Conservation (phyloP, 2,113 vertebrate genomes). For the Noturus placidus region DNA sequence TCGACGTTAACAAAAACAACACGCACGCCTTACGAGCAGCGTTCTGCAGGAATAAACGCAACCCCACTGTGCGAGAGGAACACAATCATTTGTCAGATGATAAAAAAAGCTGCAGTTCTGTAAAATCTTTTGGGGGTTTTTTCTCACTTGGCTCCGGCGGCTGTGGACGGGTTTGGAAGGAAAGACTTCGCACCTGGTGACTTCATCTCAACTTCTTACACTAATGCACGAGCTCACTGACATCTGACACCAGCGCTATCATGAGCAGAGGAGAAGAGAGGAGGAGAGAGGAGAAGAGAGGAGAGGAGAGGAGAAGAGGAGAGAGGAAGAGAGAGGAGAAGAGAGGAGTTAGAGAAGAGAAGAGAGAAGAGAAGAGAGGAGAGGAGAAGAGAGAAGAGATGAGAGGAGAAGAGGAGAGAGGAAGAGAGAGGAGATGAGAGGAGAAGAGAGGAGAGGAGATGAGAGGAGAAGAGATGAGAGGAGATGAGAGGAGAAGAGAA, state of each 20-base stretch:
- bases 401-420: too few species aligned
- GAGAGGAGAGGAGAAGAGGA: not conserved
- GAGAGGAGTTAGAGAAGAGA: not conserved
- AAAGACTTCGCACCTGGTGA: constrained; percentile 68
- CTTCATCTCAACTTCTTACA: constrained; percentile 62
- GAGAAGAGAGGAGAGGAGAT: not conserved
- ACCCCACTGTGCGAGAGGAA: constrained; percentile 75
- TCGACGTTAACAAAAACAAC: constrained; percentile 55
- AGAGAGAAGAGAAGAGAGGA: not conserved
- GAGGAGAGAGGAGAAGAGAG: not conserved
- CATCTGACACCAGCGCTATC: constrained; percentile 39
- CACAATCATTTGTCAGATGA: constrained; percentile 76
- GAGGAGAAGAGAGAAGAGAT: too few species aligned
- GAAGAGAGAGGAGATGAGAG: not conserved
- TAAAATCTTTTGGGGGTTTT: constrained; percentile 65
- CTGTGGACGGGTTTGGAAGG: constrained; percentile 42
- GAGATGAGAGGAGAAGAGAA: too few species aligned
- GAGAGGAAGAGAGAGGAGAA: not conserved
- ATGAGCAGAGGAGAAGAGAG: not conserved
- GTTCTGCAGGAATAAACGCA: constrained; percentile 73
- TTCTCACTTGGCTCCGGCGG: constrained; percentile 65
- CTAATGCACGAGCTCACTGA: constrained; percentile 58
- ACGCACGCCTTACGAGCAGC: constrained; percentile 63
- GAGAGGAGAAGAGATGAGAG: too few species aligned
- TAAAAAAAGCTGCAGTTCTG: constrained; percentile 70